Evolutionary conservation across 2,888 invertebrate genomes (phyloP).

Genomic region (Rhamnusium bicolor): DNA sequence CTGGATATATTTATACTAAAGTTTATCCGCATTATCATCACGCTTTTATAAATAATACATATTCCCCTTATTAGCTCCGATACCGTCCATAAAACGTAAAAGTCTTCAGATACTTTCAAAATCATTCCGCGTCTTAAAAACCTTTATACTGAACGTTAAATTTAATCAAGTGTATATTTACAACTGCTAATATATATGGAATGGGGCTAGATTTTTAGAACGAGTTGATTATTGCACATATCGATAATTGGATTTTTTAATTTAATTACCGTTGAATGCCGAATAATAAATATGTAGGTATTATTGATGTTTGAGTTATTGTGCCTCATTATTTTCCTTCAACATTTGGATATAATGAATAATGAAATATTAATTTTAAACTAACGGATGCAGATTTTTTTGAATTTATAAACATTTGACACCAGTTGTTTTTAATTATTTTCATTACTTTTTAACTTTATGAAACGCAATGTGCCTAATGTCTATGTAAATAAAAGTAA

Average conservation of each 20-base stretch:
- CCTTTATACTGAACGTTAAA: constrained; percentile 1
- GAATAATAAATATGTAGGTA: constrained; percentile 12
- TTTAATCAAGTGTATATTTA: constrained; percentile 18
- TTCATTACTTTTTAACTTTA: too few relatives aligned
- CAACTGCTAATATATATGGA: neutral
- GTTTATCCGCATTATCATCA: constrained; percentile 43
- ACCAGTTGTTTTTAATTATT: too few relatives aligned
- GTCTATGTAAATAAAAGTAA: too few relatives aligned
- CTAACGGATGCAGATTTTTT: neutral
- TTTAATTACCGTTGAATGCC: neutral
- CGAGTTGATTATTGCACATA: neutral
- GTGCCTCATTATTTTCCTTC: neutral
- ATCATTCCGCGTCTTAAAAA: neutral
- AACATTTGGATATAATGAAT: neutral
- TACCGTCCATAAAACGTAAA: constrained; percentile 21
- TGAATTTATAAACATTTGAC: too few relatives aligned
- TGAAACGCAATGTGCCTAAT: too few relatives aligned
- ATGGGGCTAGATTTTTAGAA: constrained; percentile 5
- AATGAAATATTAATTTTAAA: neutral
- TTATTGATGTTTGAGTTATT: neutral
- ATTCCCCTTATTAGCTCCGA: constrained; percentile 39
- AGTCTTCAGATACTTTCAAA: neutral
- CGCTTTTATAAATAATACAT: constrained; percentile 52
- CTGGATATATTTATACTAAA: constrained; percentile 38
- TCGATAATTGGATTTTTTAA: constrained; percentile 6